phyloP scores from a whole-genome alignment of 2,113 vertebrate genomes.

The Pedionomus torquatus region DNA sequence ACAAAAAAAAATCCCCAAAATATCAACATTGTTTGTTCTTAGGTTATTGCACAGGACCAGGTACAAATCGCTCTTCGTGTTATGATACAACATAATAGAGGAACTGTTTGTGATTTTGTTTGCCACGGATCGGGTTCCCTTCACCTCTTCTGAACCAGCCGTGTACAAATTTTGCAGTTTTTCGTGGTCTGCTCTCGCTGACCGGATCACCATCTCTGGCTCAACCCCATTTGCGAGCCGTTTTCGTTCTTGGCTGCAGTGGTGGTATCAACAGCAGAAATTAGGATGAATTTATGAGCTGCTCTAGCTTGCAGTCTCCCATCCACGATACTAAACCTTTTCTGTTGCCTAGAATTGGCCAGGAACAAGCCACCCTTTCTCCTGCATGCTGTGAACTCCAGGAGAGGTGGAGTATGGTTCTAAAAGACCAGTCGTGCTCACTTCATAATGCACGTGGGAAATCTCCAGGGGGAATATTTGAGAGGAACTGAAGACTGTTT shows the following conservation, averaged over 20 bases:
- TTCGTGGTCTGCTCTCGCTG: neutral
- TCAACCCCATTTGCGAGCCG: neutral
- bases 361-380: neutral
- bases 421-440: neutral
- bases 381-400: neutral
- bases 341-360: neutral
- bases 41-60: neutral
- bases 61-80: neutral
- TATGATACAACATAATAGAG: neutral
- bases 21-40: neutral
- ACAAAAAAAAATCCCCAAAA: neutral
- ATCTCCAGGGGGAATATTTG: neutral
- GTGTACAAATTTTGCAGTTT: neutral
- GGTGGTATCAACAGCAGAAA: neutral
- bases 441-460: neutral
- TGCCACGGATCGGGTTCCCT: neutral
- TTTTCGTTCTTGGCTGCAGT: neutral
- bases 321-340: neutral
- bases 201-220: neutral
- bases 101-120: neutral
- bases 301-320: neutral
- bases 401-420: neutral
- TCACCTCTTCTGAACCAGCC: neutral
- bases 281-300: neutral
- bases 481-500: neutral